Percentiles rank a stretch among this genome's conserved stretches.
Evolutionary conservation across 2,888 invertebrate genomes (phyloP).

Genomic region (Philopedon plagiatum): DNA sequence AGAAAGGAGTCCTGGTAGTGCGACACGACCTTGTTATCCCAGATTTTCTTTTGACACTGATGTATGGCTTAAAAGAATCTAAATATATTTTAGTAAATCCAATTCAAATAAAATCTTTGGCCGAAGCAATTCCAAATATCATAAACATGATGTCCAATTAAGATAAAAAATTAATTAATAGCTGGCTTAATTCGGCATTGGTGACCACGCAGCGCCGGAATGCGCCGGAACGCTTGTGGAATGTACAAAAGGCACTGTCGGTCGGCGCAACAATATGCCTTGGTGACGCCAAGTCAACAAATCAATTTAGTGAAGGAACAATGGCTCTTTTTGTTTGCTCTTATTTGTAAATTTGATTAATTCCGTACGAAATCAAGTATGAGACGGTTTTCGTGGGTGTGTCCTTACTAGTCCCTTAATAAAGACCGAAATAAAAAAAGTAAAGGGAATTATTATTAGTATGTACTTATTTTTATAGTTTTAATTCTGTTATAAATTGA

Average conservation of each 20-base stretch:
- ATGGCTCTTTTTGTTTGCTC: conserved; percentile 34
- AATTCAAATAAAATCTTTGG: too few relatives aligned
- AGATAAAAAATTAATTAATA: conserved; percentile 21
- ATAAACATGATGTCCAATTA: conserved; percentile 1
- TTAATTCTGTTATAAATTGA: too few relatives aligned
- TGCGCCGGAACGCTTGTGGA: conserved; percentile 32
- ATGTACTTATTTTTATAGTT: not conserved
- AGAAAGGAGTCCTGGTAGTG: too few relatives aligned
- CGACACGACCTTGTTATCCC: too few relatives aligned
- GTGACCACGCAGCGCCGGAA: conserved; percentile 27
- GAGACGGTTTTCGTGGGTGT: conserved; percentile 12
- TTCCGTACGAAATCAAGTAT: conserved; percentile 25
- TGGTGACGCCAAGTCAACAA: conserved; percentile 35
- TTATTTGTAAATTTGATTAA: conserved; percentile 35
- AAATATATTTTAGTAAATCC: too few relatives aligned
- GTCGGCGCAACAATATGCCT: conserved; percentile 17
- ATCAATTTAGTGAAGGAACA: conserved; percentile 46
- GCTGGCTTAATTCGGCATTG: not conserved
- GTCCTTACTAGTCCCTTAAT: conserved; percentile 1
- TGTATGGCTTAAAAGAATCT: too few relatives aligned
- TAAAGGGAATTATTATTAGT: too few relatives aligned
- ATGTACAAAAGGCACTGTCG: conserved; percentile 31
- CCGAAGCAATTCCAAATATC: not conserved
- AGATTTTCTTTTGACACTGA: too few relatives aligned
- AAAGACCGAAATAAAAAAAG: not conserved